phyloP scores from a whole-genome alignment of 2,113 vertebrate genomes.

The Xenopus laevis region DNA sequence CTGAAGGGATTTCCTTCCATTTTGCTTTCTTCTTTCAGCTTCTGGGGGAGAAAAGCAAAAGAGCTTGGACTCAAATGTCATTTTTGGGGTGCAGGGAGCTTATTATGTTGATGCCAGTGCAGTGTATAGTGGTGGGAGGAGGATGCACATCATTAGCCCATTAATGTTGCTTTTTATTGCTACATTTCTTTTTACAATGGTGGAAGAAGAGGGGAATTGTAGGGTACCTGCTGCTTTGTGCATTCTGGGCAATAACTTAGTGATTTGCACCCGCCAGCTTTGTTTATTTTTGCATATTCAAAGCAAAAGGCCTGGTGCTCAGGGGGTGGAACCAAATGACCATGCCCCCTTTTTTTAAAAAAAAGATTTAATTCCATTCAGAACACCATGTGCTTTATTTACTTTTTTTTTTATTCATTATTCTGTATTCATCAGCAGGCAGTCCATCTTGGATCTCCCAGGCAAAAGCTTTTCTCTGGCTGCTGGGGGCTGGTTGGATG shows the following conservation, averaged over 20 bases:
- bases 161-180: constrained; percentile 3
- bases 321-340: constrained; percentile 19
- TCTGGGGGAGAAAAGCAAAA: background rate
- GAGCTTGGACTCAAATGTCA: background rate
- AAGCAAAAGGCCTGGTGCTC: constrained; percentile 35
- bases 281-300: constrained; percentile 44
- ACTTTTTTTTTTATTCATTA: no score
- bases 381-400: background rate
- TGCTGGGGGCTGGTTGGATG: constrained; percentile 10
- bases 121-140: background rate
- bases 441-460: background rate
- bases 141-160: constrained; percentile 13
- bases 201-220: background rate
- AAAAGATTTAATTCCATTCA: constrained; percentile 31
- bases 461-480: constrained; percentile 1
- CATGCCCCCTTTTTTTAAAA: constrained; percentile 17
- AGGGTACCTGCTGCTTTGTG: background rate
- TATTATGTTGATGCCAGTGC: no score
- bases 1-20: constrained; percentile 42
- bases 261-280: constrained; percentile 12
- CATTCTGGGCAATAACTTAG: background rate
- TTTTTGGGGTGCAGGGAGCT: no score
- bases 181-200: constrained; percentile 1
- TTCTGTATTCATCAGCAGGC: no score
- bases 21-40: constrained; percentile 32